A percentile compares a stretch with the other conserved stretches of the same genome.
Conservation (phyloP, 2,113 vertebrate species). For the Scortum barcoo region DNA sequence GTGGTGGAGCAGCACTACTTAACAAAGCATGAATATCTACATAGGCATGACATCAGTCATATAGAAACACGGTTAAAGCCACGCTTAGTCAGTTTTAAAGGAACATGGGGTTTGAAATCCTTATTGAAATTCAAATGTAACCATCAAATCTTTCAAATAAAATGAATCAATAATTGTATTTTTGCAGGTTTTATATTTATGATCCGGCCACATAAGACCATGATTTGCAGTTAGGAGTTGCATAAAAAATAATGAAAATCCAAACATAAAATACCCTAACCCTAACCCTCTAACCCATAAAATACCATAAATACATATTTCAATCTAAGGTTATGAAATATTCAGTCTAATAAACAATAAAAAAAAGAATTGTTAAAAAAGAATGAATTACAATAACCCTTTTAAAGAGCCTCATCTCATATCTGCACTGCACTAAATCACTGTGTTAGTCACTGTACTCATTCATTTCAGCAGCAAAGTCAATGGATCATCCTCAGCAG, state of each 20-base stretch:
- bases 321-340: background rate
- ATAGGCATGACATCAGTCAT: constrained; percentile 29
- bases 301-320: background rate
- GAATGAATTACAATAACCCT: constrained; percentile 6
- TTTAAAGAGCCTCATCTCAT: constrained; percentile 22
- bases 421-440: constrained; percentile 63
- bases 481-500: constrained; percentile 74
- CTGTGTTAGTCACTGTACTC: constrained; percentile 58
- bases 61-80: constrained; percentile 27
- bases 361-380: background rate
- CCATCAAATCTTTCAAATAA: constrained; percentile 20
- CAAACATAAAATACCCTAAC: background rate
- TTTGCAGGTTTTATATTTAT: constrained; percentile 5
- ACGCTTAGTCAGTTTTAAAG: constrained; percentile 6
- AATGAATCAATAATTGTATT: constrained; percentile 39
- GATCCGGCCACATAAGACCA: background rate
- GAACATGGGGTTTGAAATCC: constrained; percentile 20
- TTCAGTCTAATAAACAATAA: background rate
- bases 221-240: background rate
- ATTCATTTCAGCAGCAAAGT: constrained; percentile 71
- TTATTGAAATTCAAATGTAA: constrained; percentile 35
- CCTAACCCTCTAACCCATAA: no score
- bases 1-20: background rate
- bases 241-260: background rate
- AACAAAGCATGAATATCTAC: constrained; percentile 24